Base-by-base conservation (phyloP, 1,140 invertebrate genomes). In the Spodoptera litura region DNA sequence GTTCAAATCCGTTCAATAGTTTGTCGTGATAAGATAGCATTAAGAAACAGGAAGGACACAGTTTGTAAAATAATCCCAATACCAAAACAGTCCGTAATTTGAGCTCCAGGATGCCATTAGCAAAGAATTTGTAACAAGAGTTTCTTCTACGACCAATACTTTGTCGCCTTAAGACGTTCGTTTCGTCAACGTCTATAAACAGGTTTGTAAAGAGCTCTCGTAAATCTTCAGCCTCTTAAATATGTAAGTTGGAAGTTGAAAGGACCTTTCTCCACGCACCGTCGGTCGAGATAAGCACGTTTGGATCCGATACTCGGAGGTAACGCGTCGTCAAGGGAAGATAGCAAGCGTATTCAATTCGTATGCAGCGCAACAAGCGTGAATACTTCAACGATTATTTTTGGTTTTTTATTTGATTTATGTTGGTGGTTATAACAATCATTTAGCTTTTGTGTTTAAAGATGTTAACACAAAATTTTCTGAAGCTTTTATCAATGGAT, bases 201-300 rank as follows among this genome's bases (percentile, higher is more conserved):
- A 25, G 31, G 44, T 53, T 20, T 53, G 49, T 35, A 64, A 86
- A 87, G 85, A 87, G 84, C 78, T 83, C 87, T 88, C 87, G 84
- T 89, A 91, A 91, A 92, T 88, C 86, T 89, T 84, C 89, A 90
- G 89, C 86, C 83, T 87, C 87, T 88, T 87, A 88, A 86, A 27
- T 51, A 49, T 53, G 20, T 71, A 71, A 71, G 53, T 64, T 53
- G 85, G 83, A 86, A 80, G 80, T 86, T 88, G 83, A 90, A 91
- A 89, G 84, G 84, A 66, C 83, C 83, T 85, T 88, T 89, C 81
- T 85, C 84, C 83, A 88, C 80, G 85, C 82, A 79, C 81, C 80
- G 84, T 78, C 44, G 81, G 81, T 78, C 87, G 79, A 80, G 90
- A 91, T 91, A 89, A 91, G 89, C 85, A 89, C 86, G 87, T 82